These are phyloP conservation scores for Scartelaos histophorus DNA, from an alignment of 2,113 vertebrate genomes.

Conservation along the genomic window DNA sequence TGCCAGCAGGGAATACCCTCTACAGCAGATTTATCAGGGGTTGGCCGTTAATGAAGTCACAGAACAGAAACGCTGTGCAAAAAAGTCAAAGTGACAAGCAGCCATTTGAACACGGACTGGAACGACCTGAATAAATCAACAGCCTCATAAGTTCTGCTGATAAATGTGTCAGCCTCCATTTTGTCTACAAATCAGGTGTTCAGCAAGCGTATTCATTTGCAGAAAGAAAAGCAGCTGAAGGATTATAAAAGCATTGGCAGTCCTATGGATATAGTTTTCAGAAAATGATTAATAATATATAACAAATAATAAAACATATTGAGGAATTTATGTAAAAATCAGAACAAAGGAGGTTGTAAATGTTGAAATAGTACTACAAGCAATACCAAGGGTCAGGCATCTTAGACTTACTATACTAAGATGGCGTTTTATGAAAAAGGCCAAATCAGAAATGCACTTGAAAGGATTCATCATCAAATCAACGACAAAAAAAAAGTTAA, in stretches of 20 bases:
- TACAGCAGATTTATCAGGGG: conserved; percentile 48
- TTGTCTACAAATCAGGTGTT: background rate
- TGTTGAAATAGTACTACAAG: background rate
- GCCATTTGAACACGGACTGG: conserved; percentile 9
- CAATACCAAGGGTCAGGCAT: background rate
- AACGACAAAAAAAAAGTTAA: background rate
- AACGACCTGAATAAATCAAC: conserved; percentile 25
- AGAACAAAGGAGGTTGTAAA: background rate
- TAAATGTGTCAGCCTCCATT: conserved; percentile 24
- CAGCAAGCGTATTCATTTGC: background rate
- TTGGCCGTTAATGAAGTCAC: conserved; percentile 46
- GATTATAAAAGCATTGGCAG: background rate
- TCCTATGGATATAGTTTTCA: background rate
- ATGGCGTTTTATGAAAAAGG: background rate
- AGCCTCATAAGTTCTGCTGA: conserved; percentile 35
- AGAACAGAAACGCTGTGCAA: conserved; percentile 21
- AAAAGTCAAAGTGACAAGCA: conserved; percentile 31
- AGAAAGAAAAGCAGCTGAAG: background rate
- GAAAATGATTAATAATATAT: background rate
- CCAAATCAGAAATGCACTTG: background rate
- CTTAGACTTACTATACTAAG: background rate
- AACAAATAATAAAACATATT: no score
- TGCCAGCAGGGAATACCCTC: conserved; percentile 41
- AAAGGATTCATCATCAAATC: no score
- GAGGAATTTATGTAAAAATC: background rate